Conservation (phyloP, 2,888 invertebrate genomes). For the Macrophya annulata region DNA sequence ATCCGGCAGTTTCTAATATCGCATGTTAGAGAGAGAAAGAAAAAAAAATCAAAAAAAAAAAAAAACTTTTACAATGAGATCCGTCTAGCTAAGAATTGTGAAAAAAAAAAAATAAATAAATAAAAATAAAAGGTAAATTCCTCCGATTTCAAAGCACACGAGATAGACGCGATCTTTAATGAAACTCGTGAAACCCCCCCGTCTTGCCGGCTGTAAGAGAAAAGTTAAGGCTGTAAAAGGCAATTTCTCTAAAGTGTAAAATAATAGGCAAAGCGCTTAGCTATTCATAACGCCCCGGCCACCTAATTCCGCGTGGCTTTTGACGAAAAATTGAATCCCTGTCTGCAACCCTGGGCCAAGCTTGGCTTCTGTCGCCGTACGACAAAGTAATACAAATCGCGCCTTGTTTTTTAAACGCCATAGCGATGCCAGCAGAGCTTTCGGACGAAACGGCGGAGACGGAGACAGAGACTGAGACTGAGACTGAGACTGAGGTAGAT, state of each 20-base stretch:
- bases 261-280: conserved; percentile 57
- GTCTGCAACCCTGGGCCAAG: conserved; percentile 27
- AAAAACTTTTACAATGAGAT: neutral
- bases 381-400: conserved; percentile 63
- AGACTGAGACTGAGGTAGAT: conserved; percentile 23
- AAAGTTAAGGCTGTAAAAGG: conserved; percentile 6
- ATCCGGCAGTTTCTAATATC: neutral
- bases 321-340: conserved; percentile 58
- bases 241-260: conserved; percentile 44
- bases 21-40: neutral
- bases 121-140: conserved; percentile 32
- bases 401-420: conserved; percentile 61
- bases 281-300: conserved; percentile 62
- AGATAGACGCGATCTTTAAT: conserved; percentile 48
- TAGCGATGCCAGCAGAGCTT: conserved; percentile 23
- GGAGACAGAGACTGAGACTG: conserved; percentile 19
- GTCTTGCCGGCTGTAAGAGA: neutral
- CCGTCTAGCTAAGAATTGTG: neutral
- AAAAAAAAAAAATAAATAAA: no score
- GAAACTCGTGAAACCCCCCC: conserved; percentile 44
- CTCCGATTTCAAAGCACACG: conserved; percentile 10
- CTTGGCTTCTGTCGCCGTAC: conserved; percentile 49
- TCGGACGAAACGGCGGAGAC: conserved; percentile 34
- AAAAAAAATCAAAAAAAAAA: neutral
- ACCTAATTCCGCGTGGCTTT: conserved; percentile 50